Percentiles rank a stretch among this genome's conserved stretches.
Evolutionary conservation across 2,888 invertebrate genomes (phyloP).

Genomic region (Nephrotoma guestfalica): DNA sequence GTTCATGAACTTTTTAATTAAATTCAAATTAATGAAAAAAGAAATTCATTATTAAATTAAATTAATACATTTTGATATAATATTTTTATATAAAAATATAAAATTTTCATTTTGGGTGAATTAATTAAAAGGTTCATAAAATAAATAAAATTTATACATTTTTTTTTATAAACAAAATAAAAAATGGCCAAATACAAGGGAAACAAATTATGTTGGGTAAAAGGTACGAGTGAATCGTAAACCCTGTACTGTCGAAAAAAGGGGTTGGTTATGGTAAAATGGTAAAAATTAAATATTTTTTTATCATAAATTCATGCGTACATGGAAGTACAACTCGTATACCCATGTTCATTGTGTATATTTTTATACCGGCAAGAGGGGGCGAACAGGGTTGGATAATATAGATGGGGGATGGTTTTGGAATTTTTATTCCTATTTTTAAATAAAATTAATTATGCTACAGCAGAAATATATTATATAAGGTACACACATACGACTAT

Average conservation of each 20-base stretch:
- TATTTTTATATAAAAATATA: neutral
- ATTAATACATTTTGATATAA: neutral
- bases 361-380: neutral
- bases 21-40: neutral
- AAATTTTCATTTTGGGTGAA: neutral
- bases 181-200: neutral
- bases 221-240: neutral
- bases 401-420: neutral
- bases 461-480: neutral
- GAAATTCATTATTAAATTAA: neutral
- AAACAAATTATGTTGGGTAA: neutral
- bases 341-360: neutral
- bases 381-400: neutral
- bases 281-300: neutral
- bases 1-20: neutral
- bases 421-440: neutral
- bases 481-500: neutral
- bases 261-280: neutral
- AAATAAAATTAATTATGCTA: neutral
- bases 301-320: neutral
- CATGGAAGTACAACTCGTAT: neutral
- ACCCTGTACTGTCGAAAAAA: neutral
- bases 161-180: neutral
- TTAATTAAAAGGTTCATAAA: neutral
- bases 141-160: neutral